Evolutionary conservation across 2,888 invertebrate genomes (phyloP).

Genomic region (Himalopsyche japonica): DNA sequence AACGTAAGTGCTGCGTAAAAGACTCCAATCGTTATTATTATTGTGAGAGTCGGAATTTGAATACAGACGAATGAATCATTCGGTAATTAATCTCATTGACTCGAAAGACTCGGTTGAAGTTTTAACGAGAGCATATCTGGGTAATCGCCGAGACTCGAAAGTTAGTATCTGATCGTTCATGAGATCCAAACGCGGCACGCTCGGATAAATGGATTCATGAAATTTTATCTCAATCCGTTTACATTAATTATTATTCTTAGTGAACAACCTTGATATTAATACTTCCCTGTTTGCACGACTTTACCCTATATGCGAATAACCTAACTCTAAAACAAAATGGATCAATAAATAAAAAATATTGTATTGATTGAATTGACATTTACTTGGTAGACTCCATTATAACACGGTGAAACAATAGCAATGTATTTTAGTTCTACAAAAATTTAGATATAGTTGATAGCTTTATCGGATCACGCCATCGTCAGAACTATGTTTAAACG

Average conservation of each 20-base stretch:
- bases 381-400: no score
- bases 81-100: background rate
- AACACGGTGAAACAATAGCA: no score
- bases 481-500: no score
- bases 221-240: background rate
- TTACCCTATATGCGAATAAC: background rate
- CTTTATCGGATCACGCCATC: no score
- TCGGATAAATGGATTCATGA: background rate
- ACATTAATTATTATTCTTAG: background rate
- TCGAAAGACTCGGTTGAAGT: background rate
- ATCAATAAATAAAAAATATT: no score
- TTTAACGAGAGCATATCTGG: background rate
- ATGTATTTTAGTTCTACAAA: no score
- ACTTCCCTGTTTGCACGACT: background rate
- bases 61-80: background rate
- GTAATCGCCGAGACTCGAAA: background rate
- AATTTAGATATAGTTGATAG: no score
- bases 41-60: background rate
- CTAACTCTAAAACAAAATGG: no score
- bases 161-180: background rate
- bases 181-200: background rate
- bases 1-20: background rate
- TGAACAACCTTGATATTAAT: background rate
- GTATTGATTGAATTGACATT: no score
- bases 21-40: background rate